These are phyloP conservation scores for Corythornis cristatus DNA, from an alignment of 2,113 vertebrate genomes.

Conservation along the genomic window DNA sequence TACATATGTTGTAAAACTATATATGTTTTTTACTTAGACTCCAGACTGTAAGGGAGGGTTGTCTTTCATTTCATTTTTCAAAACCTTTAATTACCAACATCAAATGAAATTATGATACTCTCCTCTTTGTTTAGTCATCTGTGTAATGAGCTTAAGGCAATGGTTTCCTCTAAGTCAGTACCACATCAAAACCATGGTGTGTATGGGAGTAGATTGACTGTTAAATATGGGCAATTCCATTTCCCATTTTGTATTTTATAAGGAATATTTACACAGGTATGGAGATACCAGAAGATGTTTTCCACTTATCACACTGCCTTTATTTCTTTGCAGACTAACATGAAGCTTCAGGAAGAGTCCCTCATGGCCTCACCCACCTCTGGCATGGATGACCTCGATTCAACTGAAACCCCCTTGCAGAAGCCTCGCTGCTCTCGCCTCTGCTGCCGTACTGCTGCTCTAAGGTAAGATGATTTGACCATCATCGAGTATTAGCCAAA, in stretches of 20 bases:
- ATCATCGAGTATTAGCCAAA: neutral
- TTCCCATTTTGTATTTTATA: neutral
- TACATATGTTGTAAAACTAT: conserved; percentile 9
- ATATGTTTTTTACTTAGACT: neutral
- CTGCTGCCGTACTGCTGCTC: neutral
- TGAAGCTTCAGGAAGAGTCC: neutral
- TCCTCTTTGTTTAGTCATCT: conserved; percentile 51
- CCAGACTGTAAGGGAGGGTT: neutral
- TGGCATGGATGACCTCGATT: neutral
- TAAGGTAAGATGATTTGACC: neutral
- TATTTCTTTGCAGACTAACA: neutral
- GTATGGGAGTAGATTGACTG: neutral
- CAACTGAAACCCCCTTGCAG: accelerated
- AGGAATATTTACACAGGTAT: neutral
- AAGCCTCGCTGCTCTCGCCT: neutral
- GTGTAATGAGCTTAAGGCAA: conserved; percentile 16
- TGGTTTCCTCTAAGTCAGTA: conserved; percentile 24
- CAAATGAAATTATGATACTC: conserved; percentile 35
- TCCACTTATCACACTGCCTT: neutral
- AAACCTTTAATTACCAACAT: conserved; percentile 53
- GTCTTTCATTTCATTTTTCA: conserved; percentile 45
- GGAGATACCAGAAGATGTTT: neutral
- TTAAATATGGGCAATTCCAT: neutral
- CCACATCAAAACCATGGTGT: conserved; percentile 23
- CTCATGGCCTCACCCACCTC: neutral